Evolutionary conservation across 1,140 invertebrate species (phyloP).

Genomic region (Cyrtorhinus lividipennis): DNA sequence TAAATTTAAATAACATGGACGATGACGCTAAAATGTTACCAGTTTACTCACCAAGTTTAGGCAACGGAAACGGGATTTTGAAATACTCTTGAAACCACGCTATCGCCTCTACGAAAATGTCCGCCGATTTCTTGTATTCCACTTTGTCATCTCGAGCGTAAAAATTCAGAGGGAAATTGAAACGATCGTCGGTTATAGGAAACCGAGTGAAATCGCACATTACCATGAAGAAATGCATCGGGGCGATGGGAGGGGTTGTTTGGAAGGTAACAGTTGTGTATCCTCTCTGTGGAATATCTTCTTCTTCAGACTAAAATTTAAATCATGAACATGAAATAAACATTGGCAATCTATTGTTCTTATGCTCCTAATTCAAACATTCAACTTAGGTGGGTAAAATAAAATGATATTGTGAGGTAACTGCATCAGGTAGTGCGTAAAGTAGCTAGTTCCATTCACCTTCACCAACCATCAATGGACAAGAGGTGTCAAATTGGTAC

Average conservation of each 20-base stretch:
- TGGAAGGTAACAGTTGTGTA: constrained; percentile 45
- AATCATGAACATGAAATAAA: too few species aligned
- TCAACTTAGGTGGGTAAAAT: too few species aligned
- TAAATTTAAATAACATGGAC: too few species aligned
- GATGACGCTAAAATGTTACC: too few species aligned
- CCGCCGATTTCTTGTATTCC: constrained; percentile 25
- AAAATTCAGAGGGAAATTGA: background rate
- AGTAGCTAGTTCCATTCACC: too few species aligned
- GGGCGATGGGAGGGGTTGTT: constrained; percentile 38
- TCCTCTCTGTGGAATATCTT: background rate
- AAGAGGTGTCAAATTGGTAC: too few species aligned
- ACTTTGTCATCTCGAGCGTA: background rate
- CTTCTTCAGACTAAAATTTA: constrained; percentile 42
- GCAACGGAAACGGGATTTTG: constrained; percentile 35
- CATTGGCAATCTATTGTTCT: too few species aligned
- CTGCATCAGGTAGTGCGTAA: too few species aligned
- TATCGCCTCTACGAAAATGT: constrained; percentile 37
- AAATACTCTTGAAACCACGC: constrained; percentile 36
- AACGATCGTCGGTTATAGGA: background rate
- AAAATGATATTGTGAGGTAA: too few species aligned
- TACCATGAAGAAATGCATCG: background rate
- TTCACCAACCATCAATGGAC: too few species aligned
- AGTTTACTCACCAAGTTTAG: constrained; percentile 30
- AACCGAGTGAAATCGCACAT: background rate
- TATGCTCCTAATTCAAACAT: too few species aligned